Base-by-base conservation (phyloP, 2,888 invertebrate species). In the Ophraella communa region DNA sequence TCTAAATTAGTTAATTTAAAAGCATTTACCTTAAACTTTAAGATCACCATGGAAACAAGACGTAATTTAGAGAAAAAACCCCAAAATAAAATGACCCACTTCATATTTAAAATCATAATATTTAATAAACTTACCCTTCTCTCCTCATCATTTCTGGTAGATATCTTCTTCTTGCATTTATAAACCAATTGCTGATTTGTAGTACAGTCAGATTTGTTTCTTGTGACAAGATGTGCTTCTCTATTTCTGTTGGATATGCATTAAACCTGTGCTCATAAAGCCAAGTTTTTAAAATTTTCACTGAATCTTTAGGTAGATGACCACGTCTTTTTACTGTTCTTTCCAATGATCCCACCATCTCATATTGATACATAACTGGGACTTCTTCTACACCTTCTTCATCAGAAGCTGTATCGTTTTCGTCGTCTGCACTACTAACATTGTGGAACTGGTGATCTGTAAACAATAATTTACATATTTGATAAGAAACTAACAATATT, bases 121-220 rank as follows among this genome's bases (percentile, higher is more conserved):
- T 39, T 57, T 59, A 45, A 56, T 35, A 21, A 21, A 61, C 65
- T 65, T 33, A 68, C 68, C 82, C 82, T 71, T 82, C 82, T 39
- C 81, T 74, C 11, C 82, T 65, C 82, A 82, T 82, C 79, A 82
- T 82, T 67, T 82, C 81, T 2, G 82, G 82, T 59, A 82, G 68
- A 68, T 82, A 82, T 53, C 79, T 61, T 57, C 81, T 67, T 62
- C 82, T 71, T 17, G 80, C 68, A 70, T 82, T 82, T 45, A 82
- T 82, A 71, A 82, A 82, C 82, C 82, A 82, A 70, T 82, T 82
- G 69, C 81, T 81, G 33, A 82, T 82, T 71, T 82, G 82, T 10
- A 82, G 71, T 39, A 82, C 81, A 3, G 82, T 82, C 30, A 82
- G 70, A 64, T 80, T 79, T 1, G 82, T 82, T 61, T 81, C 81